A percentile compares a stretch with the other conserved stretches of the same genome.
Evolutionary conservation across 2,113 vertebrate genomes (phyloP).

Genomic region (Leuciscus idus): DNA sequence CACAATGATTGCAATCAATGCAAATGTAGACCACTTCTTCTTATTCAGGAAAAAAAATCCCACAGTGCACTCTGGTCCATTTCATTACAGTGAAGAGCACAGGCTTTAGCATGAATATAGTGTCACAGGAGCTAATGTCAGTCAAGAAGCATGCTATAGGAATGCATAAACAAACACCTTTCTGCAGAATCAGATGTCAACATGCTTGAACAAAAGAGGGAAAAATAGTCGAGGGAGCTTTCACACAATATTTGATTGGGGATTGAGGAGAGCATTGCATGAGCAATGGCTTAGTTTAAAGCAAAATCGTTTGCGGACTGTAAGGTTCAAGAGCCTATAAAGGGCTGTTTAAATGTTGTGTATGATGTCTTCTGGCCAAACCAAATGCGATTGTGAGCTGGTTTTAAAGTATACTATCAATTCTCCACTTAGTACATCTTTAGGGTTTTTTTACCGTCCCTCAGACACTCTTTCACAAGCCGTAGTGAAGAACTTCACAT

Average conservation of each 20-base stretch:
- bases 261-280: not conserved
- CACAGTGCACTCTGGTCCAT: slow-evolving; percentile 7
- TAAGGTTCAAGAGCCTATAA: not conserved
- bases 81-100: not conserved
- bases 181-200: slow-evolving; percentile 26
- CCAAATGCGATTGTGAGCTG: not conserved
- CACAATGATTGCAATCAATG: slow-evolving; percentile 16
- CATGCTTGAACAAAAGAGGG: not conserved
- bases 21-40: not conserved
- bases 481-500: not conserved
- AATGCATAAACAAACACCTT: not conserved
- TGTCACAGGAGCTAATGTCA: not conserved
- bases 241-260: slow-evolving; percentile 20
- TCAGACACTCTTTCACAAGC: not conserved
- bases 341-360: not conserved
- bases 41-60: slow-evolving; percentile 7
- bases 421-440: not conserved
- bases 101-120: slow-evolving; percentile 6
- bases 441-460: not conserved
- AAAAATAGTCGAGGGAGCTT: not conserved
- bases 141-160: not conserved
- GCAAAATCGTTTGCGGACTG: not conserved
- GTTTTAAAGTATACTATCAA: not conserved
- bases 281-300: not conserved
- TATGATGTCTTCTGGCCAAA: not conserved